phyloP scores from a whole-genome alignment of 2,113 vertebrate species.

The Ceyx margarethae region DNA sequence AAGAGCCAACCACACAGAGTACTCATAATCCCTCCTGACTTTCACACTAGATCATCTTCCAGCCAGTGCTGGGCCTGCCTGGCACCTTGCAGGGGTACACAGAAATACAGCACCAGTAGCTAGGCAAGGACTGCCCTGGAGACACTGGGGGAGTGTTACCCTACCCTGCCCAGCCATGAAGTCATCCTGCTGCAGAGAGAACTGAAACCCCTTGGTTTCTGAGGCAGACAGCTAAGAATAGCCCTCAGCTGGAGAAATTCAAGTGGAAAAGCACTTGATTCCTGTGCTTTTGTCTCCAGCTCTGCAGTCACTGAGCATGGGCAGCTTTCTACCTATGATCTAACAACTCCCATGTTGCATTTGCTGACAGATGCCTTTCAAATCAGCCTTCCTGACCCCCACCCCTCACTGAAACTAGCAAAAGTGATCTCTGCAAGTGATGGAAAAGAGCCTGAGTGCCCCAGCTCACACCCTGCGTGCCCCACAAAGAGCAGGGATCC shows the following conservation, averaged over 20 bases:
- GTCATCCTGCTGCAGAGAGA: background rate
- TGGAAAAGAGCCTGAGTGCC: background rate
- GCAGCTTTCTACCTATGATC: background rate
- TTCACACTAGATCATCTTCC: conserved; percentile 48
- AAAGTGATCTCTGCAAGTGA: background rate
- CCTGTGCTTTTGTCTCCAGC: background rate
- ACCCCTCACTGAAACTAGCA: background rate
- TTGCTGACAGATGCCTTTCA: background rate
- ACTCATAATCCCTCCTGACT: conserved; percentile 61
- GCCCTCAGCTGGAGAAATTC: background rate
- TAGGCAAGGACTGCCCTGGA: background rate
- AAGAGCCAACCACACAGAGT: background rate
- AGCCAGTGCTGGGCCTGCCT: background rate
- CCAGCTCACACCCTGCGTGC: background rate
- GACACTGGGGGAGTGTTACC: background rate
- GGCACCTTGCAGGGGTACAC: background rate
- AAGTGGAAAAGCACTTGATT: background rate
- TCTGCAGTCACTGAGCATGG: background rate
- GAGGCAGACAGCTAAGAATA: background rate
- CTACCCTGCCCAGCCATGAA: background rate
- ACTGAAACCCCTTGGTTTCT: background rate
- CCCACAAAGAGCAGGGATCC: rapidly evolving
- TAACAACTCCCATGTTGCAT: background rate
- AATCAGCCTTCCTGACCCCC: background rate
- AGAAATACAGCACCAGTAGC: conserved; percentile 45